Evolutionary conservation across 2,113 vertebrate species (phyloP), one percentile per base, ranked within the genome.

Genomic region (Nibea coibor): DNA sequence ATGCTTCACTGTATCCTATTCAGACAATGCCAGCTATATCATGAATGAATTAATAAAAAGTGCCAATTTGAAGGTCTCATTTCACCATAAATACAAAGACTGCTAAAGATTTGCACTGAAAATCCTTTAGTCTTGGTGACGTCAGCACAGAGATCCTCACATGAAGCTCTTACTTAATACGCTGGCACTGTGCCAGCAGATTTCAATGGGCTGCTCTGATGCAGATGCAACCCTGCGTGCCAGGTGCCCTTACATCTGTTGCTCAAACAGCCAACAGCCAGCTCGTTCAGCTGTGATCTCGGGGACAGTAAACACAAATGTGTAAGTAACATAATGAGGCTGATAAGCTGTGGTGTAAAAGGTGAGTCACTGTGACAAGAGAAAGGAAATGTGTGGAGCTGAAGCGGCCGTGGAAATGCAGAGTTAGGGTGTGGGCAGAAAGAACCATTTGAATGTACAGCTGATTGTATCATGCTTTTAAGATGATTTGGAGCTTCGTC

Each of bases 191-290:
- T 3, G 64, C 71, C 70, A 81, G 43, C 22, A 57, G 43, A 78
- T 84, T 83, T 83, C 31, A 86, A 62, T 16, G 48, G 57, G 58
- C 57, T 53, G 43, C 71, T 75, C 50, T 61, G 62, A 45, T 77
- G 61, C 58, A 80, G 70, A 77, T 51, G 54, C 53, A 62, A 56
- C 59, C 26, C 35, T 0, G 50, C 8, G 7, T 66, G 69, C 77
- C 84, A 86, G 81, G 71, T 83, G 81, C 61, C 76, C 43, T 58
- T 66, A 83, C 85, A 88, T 76, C 72, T 91, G 87, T 74, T 88
- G 75, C 81, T 90, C 72, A 43, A 79, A 87, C 10, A 84, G 87
- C 83, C 35, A 82, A 85, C 82, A 88, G 77, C 76, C 65, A 66
- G 63, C 56, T 70, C 43, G 74, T 79, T 88, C 71, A 81, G 86